Evolutionary conservation across 2,113 vertebrate genomes (phyloP).

Genomic region (Syngnathus typhle): DNA sequence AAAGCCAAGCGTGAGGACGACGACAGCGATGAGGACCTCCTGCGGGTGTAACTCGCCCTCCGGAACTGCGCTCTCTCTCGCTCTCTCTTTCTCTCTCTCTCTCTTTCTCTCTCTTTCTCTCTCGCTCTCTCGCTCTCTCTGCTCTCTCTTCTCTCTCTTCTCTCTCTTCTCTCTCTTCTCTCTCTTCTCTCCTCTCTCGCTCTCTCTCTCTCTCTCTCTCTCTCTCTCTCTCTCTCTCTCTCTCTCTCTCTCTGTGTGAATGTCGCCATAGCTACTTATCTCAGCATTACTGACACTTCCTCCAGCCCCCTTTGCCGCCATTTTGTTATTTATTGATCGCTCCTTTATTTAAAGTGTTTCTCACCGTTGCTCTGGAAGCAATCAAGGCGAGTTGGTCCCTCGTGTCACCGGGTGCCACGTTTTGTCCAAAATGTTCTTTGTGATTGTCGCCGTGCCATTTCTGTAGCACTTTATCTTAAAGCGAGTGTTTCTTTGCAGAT

Average conservation of each 20-base stretch:
- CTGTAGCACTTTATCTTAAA: constrained; percentile 39
- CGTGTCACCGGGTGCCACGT: background rate
- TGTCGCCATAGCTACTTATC: constrained; percentile 40
- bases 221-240: too few species aligned
- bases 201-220: too few species aligned
- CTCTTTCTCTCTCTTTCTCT: too few species aligned
- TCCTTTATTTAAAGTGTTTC: constrained; percentile 32
- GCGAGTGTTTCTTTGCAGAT: constrained; percentile 5
- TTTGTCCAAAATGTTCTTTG: constrained; percentile 4
- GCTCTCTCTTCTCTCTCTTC: too few species aligned
- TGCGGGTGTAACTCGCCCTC: constrained; percentile 77
- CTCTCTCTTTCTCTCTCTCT: constrained; percentile 29
- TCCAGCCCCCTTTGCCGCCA: constrained; percentile 7
- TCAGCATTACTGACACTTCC: constrained; percentile 9
- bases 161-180: too few species aligned
- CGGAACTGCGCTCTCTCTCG: constrained; percentile 29
- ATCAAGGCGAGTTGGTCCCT: background rate
- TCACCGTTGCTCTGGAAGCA: background rate
- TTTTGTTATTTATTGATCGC: constrained; percentile 49
- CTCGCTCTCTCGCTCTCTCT: too few species aligned
- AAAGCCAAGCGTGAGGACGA: constrained; percentile 69
- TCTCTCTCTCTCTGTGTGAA: too few species aligned
- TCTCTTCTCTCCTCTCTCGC: too few species aligned
- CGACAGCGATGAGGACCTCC: constrained; percentile 95
- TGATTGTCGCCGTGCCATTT: constrained; percentile 23